Conservation (phyloP, 1,140 invertebrate species). For the Harpegnathos saltator region DNA sequence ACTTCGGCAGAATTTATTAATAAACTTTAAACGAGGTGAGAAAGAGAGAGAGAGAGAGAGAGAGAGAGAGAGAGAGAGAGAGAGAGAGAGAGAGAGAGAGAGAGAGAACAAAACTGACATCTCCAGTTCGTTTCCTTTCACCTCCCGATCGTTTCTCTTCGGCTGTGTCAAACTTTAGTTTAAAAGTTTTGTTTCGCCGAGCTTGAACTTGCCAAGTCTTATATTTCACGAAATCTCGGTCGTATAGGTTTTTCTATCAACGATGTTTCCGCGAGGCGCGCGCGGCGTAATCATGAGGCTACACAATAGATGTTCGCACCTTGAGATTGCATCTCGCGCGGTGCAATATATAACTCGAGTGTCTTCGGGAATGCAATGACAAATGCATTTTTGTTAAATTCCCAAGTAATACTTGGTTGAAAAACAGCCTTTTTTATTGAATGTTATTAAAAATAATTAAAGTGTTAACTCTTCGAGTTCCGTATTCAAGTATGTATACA, state of each 20-base stretch:
- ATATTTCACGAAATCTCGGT: constrained; percentile 10
- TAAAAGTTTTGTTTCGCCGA: constrained; percentile 35
- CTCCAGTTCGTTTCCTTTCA: background rate
- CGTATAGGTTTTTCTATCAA: constrained; percentile 24
- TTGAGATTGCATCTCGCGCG: background rate
- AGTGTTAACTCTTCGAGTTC: too few species aligned
- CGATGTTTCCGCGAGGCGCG: background rate
- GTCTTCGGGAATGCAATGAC: background rate
- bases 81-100: background rate
- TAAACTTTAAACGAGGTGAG: background rate
- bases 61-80: background rate
- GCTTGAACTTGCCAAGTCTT: constrained; percentile 6
- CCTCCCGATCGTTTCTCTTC: constrained; percentile 5
- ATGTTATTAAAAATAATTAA: too few species aligned
- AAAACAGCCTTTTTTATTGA: too few species aligned
- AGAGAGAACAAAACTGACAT: background rate
- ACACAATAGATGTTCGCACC: background rate
- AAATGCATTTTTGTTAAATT: constrained; percentile 8
- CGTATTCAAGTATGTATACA: too few species aligned
- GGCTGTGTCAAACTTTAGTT: constrained; percentile 25
- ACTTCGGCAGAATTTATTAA: constrained; percentile 7
- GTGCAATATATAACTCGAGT: background rate
- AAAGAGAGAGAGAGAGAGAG: background rate
- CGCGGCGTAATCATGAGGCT: background rate
- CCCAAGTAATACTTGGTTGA: too few species aligned